A percentile compares a stretch with the other conserved stretches of the same genome.
phyloP scores from a whole-genome alignment of 2,113 vertebrate species.

The Symphodus melops region DNA sequence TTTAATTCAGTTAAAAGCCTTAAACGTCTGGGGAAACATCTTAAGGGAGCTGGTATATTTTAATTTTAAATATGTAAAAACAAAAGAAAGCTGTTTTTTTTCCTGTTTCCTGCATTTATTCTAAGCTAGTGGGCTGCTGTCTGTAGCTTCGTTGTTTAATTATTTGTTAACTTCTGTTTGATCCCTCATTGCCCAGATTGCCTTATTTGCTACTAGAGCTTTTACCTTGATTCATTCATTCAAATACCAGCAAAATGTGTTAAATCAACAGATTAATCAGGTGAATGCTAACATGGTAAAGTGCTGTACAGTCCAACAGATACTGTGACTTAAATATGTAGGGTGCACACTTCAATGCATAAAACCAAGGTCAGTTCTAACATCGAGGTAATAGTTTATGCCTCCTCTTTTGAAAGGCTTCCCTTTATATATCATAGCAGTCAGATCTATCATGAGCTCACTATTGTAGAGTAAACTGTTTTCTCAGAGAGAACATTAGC shows the following conservation, averaged over 20 bases:
- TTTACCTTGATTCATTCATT: neutral
- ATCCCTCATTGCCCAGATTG: neutral
- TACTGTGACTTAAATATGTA: neutral
- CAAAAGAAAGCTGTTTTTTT: too few relatives aligned
- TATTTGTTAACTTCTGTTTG: too few relatives aligned
- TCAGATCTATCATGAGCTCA: constrained; percentile 1
- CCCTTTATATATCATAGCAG: neutral
- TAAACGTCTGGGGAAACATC: too few relatives aligned
- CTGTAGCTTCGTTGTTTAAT: too few relatives aligned
- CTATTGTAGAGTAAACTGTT: constrained; percentile 3
- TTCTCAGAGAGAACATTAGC: neutral
- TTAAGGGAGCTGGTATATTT: too few relatives aligned
- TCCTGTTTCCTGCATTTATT: too few relatives aligned
- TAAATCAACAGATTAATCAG: neutral
- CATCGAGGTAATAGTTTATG: neutral
- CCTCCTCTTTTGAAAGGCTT: neutral
- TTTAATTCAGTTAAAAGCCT: too few relatives aligned
- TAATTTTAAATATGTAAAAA: too few relatives aligned
- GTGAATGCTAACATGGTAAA: neutral
- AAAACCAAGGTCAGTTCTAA: neutral
- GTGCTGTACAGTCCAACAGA: neutral
- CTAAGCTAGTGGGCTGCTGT: too few relatives aligned
- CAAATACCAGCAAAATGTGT: neutral
- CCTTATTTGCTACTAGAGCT: neutral
- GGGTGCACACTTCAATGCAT: neutral